Percentiles rank a stretch among this genome's conserved stretches.
These are phyloP conservation scores for Agrochola macilenta DNA, from an alignment of 2,888 invertebrate genomes.

Conservation along the genomic window DNA sequence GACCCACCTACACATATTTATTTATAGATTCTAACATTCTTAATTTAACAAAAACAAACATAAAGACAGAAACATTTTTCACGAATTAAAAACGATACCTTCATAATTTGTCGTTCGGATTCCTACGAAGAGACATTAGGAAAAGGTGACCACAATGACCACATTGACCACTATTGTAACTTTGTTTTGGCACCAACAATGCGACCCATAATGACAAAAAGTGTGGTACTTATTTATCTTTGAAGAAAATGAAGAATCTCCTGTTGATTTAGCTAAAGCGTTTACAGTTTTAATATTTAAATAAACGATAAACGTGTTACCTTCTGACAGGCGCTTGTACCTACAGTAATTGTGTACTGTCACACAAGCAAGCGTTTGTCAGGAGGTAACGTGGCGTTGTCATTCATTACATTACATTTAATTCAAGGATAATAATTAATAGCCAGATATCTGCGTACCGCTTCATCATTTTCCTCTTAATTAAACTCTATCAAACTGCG, in stretches of 20 bases:
- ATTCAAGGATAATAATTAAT: constrained; percentile 37
- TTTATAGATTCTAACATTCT: background rate
- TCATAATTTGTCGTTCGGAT: background rate
- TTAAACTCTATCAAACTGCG: constrained; percentile 27
- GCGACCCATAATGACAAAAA: background rate
- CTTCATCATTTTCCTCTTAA: constrained; percentile 49
- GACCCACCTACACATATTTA: background rate
- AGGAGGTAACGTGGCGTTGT: background rate
- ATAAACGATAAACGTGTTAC: constrained; percentile 1
- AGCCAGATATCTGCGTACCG: background rate
- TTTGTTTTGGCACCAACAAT: background rate
- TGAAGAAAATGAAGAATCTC: background rate
- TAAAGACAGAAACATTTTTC: no score
- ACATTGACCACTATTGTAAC: background rate
- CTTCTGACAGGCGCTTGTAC: background rate
- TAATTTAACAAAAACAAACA: background rate
- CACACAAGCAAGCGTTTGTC: no score
- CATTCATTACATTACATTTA: constrained; percentile 34
- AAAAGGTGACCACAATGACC: background rate
- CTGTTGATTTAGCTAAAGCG: background rate
- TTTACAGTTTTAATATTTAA: background rate
- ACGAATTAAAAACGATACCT: background rate
- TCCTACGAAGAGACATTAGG: background rate
- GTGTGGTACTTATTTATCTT: background rate
- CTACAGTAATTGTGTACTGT: no score